Conservation (phyloP, 2,113 vertebrate species). For the Numenius arquata region DNA sequence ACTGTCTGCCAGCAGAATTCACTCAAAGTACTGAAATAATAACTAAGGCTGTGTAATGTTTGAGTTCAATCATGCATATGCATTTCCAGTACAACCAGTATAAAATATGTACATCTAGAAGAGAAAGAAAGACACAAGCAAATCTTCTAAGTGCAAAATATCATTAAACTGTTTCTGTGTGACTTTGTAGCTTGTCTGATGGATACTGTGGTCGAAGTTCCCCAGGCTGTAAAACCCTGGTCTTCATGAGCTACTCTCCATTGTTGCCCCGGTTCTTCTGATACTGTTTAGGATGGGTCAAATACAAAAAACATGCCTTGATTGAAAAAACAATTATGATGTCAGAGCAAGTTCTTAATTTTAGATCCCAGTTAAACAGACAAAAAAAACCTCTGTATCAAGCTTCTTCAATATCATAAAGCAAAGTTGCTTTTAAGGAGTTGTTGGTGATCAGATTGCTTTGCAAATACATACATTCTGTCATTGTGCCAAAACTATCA, state of each 20-base stretch:
- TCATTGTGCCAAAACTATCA: neutral
- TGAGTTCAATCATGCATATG: neutral
- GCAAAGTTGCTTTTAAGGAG: neutral
- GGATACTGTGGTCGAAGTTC: neutral
- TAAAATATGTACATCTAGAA: neutral
- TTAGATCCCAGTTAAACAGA: neutral
- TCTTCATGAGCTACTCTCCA: neutral
- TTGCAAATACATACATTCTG: neutral
- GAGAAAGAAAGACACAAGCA: neutral
- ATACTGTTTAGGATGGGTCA: neutral
- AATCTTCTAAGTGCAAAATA: neutral
- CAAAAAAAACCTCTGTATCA: accelerated
- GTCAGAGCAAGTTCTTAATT: neutral
- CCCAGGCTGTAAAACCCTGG: neutral
- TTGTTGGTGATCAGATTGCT: neutral
- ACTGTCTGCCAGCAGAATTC: neutral
- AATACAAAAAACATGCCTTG: neutral
- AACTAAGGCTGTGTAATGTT: neutral
- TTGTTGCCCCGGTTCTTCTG: neutral
- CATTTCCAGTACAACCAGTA: neutral
- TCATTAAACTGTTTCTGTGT: neutral
- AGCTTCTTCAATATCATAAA: neutral
- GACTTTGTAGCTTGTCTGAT: neutral
- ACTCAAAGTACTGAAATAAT: neutral
- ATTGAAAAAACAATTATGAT: neutral